Conservation (phyloP, 1,140 invertebrate species). For the Aphelinus certus region DNA sequence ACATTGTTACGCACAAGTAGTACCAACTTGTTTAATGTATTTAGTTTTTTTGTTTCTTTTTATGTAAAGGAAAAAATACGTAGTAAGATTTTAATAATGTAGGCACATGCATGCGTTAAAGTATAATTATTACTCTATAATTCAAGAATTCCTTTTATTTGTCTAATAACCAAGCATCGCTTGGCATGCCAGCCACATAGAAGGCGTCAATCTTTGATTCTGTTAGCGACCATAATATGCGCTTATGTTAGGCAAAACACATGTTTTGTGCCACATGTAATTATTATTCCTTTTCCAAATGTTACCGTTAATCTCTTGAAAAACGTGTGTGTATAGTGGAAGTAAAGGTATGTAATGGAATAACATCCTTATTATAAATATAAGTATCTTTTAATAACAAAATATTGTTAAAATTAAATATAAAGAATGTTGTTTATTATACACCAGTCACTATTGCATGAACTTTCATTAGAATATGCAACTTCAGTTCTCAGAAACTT, state of each 20-base stretch:
- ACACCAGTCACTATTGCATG: conserved; percentile 34
- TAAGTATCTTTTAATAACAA: conserved; percentile 40
- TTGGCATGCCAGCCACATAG: neutral
- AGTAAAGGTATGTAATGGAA: conserved; percentile 10
- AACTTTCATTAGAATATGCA: conserved; percentile 9
- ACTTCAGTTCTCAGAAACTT: conserved; percentile 18
- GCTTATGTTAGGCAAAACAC: conserved; percentile 13
- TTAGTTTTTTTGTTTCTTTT: conserved; percentile 1
- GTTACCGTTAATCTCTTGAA: neutral
- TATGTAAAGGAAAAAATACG: neutral
- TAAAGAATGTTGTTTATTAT: conserved; percentile 40
- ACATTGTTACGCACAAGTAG: neutral
- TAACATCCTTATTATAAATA: conserved; percentile 31
- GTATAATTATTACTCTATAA: conserved; percentile 22
- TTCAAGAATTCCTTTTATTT: neutral
- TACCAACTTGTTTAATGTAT: neutral
- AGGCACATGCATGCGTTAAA: conserved; percentile 5
- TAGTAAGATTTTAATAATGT: conserved; percentile 4
- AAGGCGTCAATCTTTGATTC: neutral
- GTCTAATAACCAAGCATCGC: conserved; percentile 18
- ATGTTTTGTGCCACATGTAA: neutral
- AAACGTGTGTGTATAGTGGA: neutral
- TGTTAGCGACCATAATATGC: neutral
- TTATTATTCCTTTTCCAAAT: neutral
- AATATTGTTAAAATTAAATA: conserved; percentile 40